These are phyloP conservation scores for Stenurella melanura DNA, from an alignment of 2,888 invertebrate species.

Conservation along the genomic window DNA sequence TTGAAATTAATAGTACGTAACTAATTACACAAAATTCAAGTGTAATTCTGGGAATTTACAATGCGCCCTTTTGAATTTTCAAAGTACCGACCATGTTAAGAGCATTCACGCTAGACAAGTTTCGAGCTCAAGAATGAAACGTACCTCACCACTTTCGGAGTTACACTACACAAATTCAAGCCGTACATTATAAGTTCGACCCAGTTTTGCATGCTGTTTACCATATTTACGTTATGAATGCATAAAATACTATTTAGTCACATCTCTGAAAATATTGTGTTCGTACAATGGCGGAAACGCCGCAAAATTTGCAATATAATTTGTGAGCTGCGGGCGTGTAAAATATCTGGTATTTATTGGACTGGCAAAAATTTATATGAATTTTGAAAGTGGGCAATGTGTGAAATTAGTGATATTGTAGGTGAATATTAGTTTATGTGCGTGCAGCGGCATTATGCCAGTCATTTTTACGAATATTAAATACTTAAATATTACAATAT, in stretches of 20 bases:
- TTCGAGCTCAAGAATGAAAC: constrained; percentile 22
- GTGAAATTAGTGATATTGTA: neutral
- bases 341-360: neutral
- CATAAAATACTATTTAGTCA: constrained; percentile 19
- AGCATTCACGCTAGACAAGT: constrained; percentile 24
- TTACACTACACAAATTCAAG: constrained; percentile 27
- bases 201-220: constrained; percentile 23
- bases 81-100: constrained; percentile 17
- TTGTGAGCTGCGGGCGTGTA: neutral
- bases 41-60: neutral
- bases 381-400: neutral
- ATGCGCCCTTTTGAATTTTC: constrained; percentile 14
- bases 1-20: constrained; percentile 19
- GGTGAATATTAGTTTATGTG: neutral
- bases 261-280: neutral
- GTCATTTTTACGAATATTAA: no score
- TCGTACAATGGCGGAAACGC: neutral
- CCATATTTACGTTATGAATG: constrained; percentile 13
- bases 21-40: constrained; percentile 24
- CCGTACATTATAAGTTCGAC: constrained; percentile 13
- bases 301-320: neutral
- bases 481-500: no score
- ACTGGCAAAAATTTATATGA: neutral
- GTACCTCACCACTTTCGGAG: constrained; percentile 30
- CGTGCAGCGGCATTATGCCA: no score